Evolutionary conservation across 2,113 vertebrate species (phyloP), one percentile per base, ranked within the genome.

Genomic region (Suncus etruscus): DNA sequence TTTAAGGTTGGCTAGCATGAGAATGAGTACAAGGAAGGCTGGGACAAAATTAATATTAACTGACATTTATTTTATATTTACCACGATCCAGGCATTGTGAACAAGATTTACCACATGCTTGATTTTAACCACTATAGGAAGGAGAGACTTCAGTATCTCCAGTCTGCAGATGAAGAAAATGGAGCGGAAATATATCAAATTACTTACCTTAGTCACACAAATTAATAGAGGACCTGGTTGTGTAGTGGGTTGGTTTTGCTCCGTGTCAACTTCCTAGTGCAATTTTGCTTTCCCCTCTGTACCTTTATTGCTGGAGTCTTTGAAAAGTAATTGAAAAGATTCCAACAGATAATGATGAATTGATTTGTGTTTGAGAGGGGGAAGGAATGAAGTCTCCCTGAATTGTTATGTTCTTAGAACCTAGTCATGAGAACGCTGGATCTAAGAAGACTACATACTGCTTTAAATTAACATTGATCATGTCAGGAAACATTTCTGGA

Each of bases 91-190:
- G 2, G 11, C 32, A 54, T 51, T 72, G 15, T 29, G 63, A 18
- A 54, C 61, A 32, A 20, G 69, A 15, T 74, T 74, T 78, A 78
- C 63, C 11, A n/a, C 3, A 3, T 45, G 18, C 50, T 9, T 74
- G 16, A 51, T 90, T 29, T 51, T 4, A 80, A 3, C 12, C n/a
- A 11, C 61, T 27, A n/a, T 32, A 7, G 63, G 63, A 31, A 1
- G 14, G 6, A 66, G 69, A 5, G 5, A 32, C 7, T 76, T 85
- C 63, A 63, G 11, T 68, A 12, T 78, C 27, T 61, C 14, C 32
- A 16, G 81, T 58, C 90, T 47, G 45, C 31, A 51, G 63, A 72
- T 54, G 32, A 77, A 92, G 78, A 90, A 92, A 78, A 22, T 47
- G 10, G 63, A 85, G 51, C 27, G 81, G 50, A 89, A 79, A 90